These are phyloP conservation scores for Choreutis nemorana DNA, from an alignment of 2,888 invertebrate genomes.

Conservation along the genomic window DNA sequence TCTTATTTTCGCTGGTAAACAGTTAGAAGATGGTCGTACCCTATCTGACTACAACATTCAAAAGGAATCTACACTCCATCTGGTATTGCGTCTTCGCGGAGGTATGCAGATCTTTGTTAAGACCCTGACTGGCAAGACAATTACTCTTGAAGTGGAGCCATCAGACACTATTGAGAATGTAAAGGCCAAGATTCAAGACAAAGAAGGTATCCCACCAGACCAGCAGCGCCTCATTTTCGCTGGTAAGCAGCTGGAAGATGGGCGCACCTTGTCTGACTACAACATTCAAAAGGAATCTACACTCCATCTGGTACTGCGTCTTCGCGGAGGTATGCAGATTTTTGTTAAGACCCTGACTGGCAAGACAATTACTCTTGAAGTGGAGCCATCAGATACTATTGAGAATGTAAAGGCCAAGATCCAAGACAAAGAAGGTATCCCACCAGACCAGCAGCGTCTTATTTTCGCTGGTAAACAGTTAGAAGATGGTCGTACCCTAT, in stretches of 20 bases:
- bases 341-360: slow-evolving; percentile 39
- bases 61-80: slow-evolving; percentile 41
- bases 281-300: slow-evolving; percentile 44
- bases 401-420: slow-evolving; percentile 50
- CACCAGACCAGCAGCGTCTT: slow-evolving; percentile 40
- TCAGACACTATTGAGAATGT: slow-evolving; percentile 41
- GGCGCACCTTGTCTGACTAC: slow-evolving; percentile 36
- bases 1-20: slow-evolving; percentile 44
- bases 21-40: slow-evolving; percentile 43
- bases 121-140: slow-evolving; percentile 36
- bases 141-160: slow-evolving; percentile 36
- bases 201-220: slow-evolving; percentile 41
- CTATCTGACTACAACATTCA: slow-evolving; percentile 47
- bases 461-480: slow-evolving; percentile 41
- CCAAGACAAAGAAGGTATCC: slow-evolving; percentile 43
- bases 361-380: slow-evolving; percentile 36
- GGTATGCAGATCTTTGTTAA: slow-evolving; percentile 47
- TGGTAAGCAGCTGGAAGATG: slow-evolving; percentile 39
- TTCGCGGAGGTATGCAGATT: slow-evolving; percentile 42
- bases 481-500: slow-evolving; percentile 36
- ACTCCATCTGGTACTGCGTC: slow-evolving; percentile 31
- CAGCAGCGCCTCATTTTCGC: slow-evolving; percentile 39
- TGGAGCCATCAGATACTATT: slow-evolving; percentile 41
- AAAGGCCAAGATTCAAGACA: slow-evolving; percentile 42
- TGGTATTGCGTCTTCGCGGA: slow-evolving; percentile 39